phyloP scores from a whole-genome alignment of 2,797 vertebrate genomes.

The Thripadectes ignobilis region DNA sequence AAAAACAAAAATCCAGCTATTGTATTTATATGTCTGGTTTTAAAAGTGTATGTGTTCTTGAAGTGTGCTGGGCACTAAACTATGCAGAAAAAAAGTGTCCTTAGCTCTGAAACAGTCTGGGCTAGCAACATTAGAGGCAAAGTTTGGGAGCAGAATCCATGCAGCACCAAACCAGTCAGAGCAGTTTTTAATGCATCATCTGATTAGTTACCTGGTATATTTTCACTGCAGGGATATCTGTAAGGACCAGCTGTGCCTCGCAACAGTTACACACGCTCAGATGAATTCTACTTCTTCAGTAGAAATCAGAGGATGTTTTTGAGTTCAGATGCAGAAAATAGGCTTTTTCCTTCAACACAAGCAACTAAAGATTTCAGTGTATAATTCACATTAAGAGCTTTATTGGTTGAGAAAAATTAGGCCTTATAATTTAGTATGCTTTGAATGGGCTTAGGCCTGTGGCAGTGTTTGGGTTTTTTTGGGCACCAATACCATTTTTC shows the following conservation, averaged over 20 bases:
- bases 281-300: neutral
- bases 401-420: neutral
- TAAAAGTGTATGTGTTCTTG: neutral
- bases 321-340: neutral
- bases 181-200: neutral
- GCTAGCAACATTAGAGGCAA: neutral
- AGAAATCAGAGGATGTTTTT: neutral
- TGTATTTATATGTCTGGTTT: neutral
- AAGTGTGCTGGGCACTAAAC: neutral
- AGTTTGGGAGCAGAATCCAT: neutral
- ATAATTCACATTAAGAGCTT: neutral
- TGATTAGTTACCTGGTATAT: neutral
- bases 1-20: neutral
- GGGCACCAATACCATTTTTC: neutral
- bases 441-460: neutral
- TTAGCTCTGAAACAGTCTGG: neutral
- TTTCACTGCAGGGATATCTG: neutral
- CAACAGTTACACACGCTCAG: neutral
- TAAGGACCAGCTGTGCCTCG: neutral
- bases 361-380: neutral
- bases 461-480: neutral
- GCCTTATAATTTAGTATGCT: neutral
- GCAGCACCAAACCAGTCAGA: neutral
- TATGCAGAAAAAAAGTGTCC: neutral
- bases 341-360: neutral